Evolutionary conservation across 2,888 invertebrate species (phyloP).

Genomic region (Abscondita cerata): DNA sequence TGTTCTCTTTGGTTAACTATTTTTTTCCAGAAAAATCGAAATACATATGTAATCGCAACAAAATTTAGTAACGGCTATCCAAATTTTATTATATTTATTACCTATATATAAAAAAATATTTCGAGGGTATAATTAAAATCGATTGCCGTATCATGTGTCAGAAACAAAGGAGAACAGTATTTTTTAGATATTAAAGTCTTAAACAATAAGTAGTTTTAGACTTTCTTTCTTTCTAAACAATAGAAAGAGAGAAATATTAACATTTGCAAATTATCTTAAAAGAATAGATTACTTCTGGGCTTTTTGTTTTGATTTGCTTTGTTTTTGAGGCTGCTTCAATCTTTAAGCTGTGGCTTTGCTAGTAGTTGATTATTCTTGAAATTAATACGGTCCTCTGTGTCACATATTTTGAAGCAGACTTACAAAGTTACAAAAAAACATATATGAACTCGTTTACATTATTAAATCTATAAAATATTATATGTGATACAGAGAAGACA

Average conservation of each 20-base stretch:
- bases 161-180: too few relatives aligned
- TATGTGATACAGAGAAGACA: conserved; percentile 51
- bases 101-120: too few relatives aligned
- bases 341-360: conserved; percentile 36
- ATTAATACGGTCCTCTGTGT: conserved; percentile 38
- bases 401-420: conserved; percentile 45
- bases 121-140: too few relatives aligned
- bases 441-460: conserved; percentile 4
- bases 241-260: not conserved
- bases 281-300: conserved; percentile 33
- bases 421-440: conserved; percentile 34
- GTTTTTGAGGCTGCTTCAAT: conserved; percentile 49
- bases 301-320: conserved; percentile 44
- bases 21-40: too few relatives aligned
- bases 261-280: conserved; percentile 2
- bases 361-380: conserved; percentile 22
- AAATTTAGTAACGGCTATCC: too few relatives aligned
- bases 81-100: too few relatives aligned
- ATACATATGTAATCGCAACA: too few relatives aligned
- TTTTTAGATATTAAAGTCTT: too few relatives aligned
- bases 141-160: too few relatives aligned
- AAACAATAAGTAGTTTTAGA: not conserved
- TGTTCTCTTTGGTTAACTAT: too few relatives aligned
- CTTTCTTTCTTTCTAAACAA: too few relatives aligned
- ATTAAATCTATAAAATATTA: conserved; percentile 31